Base-by-base conservation (phyloP, 2,113 vertebrate genomes). In the Cacatua alba region DNA sequence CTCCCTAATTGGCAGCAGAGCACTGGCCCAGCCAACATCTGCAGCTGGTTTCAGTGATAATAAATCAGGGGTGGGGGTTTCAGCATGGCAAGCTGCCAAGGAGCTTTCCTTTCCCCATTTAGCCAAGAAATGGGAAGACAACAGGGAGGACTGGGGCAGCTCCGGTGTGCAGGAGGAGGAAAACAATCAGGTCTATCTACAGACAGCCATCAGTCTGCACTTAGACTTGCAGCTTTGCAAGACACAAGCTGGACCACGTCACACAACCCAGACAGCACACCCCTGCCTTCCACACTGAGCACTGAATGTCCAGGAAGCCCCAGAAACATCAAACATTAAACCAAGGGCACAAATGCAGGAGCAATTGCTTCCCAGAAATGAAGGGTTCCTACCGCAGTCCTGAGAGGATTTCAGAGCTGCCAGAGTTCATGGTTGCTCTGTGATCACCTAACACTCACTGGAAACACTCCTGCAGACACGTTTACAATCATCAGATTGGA, bases 1-100 rank as follows among this genome's bases (percentile, higher is more conserved):
- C 97, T 97, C 94, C 98, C 92, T 99, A 99, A 99, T 99, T 98
- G 98, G 98, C 97, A 97, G 97, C 98, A 98, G 98, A 98, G 98
- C 94, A 78, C 97, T 68, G 97, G 98, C 97, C 97, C 82, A 87
- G 98, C 98, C 97, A 91, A 98, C 99, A 99, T 99, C 98, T 99
- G 99, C 98, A 98, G 98, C 96, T 98, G 98, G 98, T 99, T 98
- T 98, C 94, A 93, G 98, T 97, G 98, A 98, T 98, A 98, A 99
- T 99, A 99, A 99, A 99, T 99, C 98, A 99, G 98, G 94, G 90
- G 67, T 68, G 57, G 94, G 92, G 91, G 48, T 20, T 71, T 95
- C 7, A 1, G 71, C 5, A 3, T 70, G 86, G 96, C 93, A 48
- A 86, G 21, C 64, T 5, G 96, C 97, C 97, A 94, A 91, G 91